Evolutionary conservation across 2,113 vertebrate genomes (phyloP).

Genomic region (Bujurquina vittata): DNA sequence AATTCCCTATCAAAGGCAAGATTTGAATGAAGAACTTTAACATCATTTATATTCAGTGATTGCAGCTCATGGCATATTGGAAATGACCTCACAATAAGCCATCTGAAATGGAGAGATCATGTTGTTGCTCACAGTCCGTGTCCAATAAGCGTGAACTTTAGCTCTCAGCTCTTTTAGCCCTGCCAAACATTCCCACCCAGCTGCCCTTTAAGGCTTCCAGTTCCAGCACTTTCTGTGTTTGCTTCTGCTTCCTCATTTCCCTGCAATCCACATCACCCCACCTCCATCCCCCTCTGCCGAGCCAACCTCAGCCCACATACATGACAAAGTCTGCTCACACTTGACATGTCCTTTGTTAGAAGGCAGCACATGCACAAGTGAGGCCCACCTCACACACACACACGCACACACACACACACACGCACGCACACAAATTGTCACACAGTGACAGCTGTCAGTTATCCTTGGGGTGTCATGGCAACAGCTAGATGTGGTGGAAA

Average conservation of each 20-base stretch:
- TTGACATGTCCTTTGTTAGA: slow-evolving; percentile 47
- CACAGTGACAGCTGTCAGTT: slow-evolving; percentile 68
- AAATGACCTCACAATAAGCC: not conserved
- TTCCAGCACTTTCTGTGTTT: not conserved
- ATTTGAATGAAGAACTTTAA: not conserved
- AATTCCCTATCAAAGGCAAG: slow-evolving; percentile 6
- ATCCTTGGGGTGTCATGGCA: slow-evolving; percentile 49
- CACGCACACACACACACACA: not conserved
- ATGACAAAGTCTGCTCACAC: slow-evolving; percentile 27
- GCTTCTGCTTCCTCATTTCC: not conserved
- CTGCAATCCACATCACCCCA: not conserved
- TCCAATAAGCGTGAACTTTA: slow-evolving; percentile 10
- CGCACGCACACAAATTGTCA: not conserved
- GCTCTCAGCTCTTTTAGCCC: not conserved
- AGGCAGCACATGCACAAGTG: not conserved
- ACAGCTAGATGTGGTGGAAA: slow-evolving; percentile 36
- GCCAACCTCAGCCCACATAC: slow-evolving; percentile 29
- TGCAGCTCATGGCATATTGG: not conserved
- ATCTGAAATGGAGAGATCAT: not conserved
- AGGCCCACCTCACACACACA: not conserved
- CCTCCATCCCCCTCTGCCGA: not conserved
- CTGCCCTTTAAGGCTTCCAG: slow-evolving; percentile 17
- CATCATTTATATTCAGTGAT: not conserved
- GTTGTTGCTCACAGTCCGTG: not conserved
- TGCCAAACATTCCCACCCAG: not conserved